Percentiles rank a stretch among this genome's conserved stretches.
phyloP scores from a whole-genome alignment of 1,140 invertebrate genomes.

The Lordiphosa clarofinis region DNA sequence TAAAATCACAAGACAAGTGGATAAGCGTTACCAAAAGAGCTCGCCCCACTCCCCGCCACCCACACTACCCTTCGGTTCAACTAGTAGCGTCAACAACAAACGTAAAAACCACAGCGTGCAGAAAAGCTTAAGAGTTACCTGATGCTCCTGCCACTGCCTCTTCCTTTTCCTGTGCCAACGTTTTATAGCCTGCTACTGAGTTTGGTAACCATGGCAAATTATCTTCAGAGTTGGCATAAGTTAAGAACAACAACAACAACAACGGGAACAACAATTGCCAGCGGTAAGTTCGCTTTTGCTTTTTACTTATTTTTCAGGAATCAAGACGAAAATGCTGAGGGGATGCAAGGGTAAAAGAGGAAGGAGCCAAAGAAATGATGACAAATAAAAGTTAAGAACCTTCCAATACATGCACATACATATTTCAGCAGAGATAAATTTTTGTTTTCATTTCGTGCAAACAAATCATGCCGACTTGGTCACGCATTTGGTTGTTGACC shows the following conservation, averaged over 20 bases:
- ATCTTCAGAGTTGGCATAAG: constrained; percentile 72
- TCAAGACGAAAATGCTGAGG: neutral
- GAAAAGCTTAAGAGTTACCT: constrained; percentile 68
- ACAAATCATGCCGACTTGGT: too few species aligned
- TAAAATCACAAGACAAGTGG: constrained; percentile 75
- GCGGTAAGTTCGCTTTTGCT: constrained; percentile 19
- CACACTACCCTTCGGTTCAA: neutral
- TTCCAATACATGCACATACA: constrained; percentile 34
- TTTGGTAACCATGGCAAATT: constrained; percentile 69
- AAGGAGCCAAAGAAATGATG: constrained; percentile 33
- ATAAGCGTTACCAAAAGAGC: constrained; percentile 71
- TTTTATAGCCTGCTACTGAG: constrained; percentile 53
- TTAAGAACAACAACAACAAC: constrained; percentile 51
- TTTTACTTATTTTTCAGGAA: constrained; percentile 47
- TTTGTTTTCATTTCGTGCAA: constrained; percentile 9
- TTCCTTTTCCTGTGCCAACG: constrained; percentile 17
- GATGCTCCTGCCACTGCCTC: constrained; percentile 24
- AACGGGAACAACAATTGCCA: constrained; percentile 29
- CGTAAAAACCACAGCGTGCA: constrained; percentile 63
- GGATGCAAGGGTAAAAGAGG: neutral
- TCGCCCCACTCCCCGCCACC: constrained; percentile 2
- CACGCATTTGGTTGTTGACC: too few species aligned
- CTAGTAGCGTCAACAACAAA: constrained; percentile 60
- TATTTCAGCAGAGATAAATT: constrained; percentile 19
- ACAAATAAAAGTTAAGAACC: constrained; percentile 58